Percentiles rank a stretch among this genome's conserved stretches.
phyloP scores from a whole-genome alignment of 2,888 invertebrate species.

The Protophormia terraenovae region DNA sequence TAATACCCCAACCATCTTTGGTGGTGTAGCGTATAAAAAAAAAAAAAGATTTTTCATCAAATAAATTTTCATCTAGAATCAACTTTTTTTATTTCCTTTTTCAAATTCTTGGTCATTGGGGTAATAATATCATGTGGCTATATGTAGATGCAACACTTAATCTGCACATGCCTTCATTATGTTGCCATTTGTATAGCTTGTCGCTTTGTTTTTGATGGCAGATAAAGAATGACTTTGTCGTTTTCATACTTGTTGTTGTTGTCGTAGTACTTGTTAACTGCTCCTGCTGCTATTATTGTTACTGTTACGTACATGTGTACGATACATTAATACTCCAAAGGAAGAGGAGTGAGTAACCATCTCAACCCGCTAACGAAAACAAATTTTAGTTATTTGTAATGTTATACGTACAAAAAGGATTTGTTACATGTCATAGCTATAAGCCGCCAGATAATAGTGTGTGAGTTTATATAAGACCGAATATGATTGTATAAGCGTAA shows the following conservation, averaged over 20 bases:
- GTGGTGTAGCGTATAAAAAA: no score
- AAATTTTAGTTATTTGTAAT: conserved; percentile 53
- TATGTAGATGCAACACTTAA: conserved; percentile 45
- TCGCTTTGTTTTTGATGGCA: conserved; percentile 53
- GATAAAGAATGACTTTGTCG: conserved; percentile 49
- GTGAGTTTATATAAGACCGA: not conserved
- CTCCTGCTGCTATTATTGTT: not conserved
- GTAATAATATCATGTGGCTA: not conserved
- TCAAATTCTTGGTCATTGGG: no score
- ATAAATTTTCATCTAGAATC: no score
- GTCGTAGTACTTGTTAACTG: not conserved
- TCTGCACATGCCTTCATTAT: conserved; percentile 58
- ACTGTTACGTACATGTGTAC: not conserved
- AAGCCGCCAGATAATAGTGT: conserved; percentile 1
- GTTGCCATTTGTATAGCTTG: conserved; percentile 49
- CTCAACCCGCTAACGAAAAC: conserved; percentile 26
- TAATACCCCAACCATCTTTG: no score
- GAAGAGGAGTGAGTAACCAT: not conserved
- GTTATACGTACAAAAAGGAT: conserved; percentile 61
- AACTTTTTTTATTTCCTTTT: no score
- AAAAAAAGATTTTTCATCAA: no score
- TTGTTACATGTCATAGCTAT: conserved; percentile 51
- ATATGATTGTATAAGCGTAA: not conserved
- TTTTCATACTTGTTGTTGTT: not conserved
- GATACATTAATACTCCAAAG: not conserved